A percentile compares a stretch with the other conserved stretches of the same genome.
Evolutionary conservation across 2,113 vertebrate genomes (phyloP).

Genomic region (Chitala chitala): DNA sequence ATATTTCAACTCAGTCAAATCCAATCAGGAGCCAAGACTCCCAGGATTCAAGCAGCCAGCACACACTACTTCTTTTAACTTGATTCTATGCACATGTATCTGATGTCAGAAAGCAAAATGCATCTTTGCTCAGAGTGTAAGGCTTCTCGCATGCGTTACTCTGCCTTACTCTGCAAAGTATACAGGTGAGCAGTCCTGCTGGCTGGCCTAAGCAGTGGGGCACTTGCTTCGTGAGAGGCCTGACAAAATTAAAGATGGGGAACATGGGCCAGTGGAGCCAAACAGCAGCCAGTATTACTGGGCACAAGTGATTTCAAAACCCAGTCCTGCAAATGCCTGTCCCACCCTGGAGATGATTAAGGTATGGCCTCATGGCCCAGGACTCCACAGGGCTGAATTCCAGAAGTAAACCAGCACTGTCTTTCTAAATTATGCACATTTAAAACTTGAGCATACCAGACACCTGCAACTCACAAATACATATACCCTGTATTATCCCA

Average conservation of each 20-base stretch:
- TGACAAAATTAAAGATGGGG: neutral
- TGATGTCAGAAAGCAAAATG: neutral
- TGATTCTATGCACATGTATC: neutral
- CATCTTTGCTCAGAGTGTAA: neutral
- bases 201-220: neutral
- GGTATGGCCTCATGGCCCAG: too few species aligned
- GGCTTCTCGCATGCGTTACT: neutral
- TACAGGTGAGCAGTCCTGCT: neutral
- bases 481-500: too few species aligned
- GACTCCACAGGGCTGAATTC: too few species aligned
- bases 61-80: neutral
- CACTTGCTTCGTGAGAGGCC: neutral
- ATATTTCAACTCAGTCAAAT: constrained; percentile 39
- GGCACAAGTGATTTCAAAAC: too few species aligned
- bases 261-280: neutral
- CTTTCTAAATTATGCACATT: too few species aligned
- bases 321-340: too few species aligned
- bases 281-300: too few species aligned
- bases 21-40: constrained; percentile 40
- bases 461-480: too few species aligned
- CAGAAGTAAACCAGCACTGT: too few species aligned
- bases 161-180: too few species aligned
- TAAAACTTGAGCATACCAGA: too few species aligned
- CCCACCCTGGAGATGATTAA: too few species aligned
- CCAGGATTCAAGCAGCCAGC: neutral